Conservation (phyloP, 2,113 vertebrate genomes). For the Ophiodon elongatus region DNA sequence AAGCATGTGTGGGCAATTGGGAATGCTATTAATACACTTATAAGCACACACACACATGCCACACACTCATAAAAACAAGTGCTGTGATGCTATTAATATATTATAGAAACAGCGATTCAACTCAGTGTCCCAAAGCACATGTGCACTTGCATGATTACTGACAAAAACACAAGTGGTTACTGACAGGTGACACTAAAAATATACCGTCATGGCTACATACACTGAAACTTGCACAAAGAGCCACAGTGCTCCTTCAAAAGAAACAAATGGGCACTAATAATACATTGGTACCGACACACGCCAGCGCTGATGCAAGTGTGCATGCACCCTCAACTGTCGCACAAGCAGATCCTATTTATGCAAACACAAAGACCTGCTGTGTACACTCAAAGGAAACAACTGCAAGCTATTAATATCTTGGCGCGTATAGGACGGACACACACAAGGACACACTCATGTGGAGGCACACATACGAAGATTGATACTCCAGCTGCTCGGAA, state of each 20-base stretch:
- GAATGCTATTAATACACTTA: slow-evolving; percentile 64
- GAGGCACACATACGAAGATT: slow-evolving; percentile 67
- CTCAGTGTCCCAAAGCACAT: slow-evolving; percentile 43
- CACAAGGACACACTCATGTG: slow-evolving; percentile 40
- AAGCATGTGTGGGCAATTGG: slow-evolving; percentile 46
- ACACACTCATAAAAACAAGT: slow-evolving; percentile 59
- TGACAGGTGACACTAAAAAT: slow-evolving; percentile 82
- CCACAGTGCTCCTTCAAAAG: slow-evolving; percentile 53
- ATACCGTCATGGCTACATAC: slow-evolving; percentile 17
- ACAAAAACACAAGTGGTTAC: slow-evolving; percentile 65
- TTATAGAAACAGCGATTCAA: slow-evolving; percentile 36
- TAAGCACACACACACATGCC: slow-evolving; percentile 31
- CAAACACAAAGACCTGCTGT: slow-evolving; percentile 81
- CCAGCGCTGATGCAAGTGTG: slow-evolving; percentile 25
- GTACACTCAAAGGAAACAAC: slow-evolving; percentile 76
- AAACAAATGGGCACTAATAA: slow-evolving; percentile 77
- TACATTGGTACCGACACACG: slow-evolving; percentile 56
- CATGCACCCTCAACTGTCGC: slow-evolving; percentile 66
- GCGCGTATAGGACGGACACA: slow-evolving; percentile 51
- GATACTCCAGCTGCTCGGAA: slow-evolving; percentile 82
- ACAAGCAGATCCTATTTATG: slow-evolving; percentile 68
- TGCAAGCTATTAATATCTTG: slow-evolving; percentile 78
- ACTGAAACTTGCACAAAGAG: slow-evolving; percentile 51
- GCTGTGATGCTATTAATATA: slow-evolving; percentile 64
- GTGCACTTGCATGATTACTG: slow-evolving; percentile 50